Evolutionary conservation across 64 coral and sea anemone genomes (phyloP), one percentile per base, ranked within the genome.

Genomic region (Dendrophyllia cribrosa): DNA sequence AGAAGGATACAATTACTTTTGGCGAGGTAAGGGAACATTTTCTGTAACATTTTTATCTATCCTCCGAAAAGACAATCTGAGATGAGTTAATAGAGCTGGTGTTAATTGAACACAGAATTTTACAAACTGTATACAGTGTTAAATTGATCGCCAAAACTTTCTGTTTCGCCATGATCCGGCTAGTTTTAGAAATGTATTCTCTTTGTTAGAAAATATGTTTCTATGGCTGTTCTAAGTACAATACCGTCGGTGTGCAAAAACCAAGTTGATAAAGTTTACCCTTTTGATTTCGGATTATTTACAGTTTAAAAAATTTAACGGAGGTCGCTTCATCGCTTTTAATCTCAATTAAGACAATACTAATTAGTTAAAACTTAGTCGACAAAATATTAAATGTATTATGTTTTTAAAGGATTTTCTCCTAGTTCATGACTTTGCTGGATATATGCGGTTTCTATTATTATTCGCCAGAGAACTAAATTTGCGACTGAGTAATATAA

Each of bases 261-360:
- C 70, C 14, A 46, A 73, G 70, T 46, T 2, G 7, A 73, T 43
- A 13, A 16, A 19, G 2, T 75, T 68, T 20, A 59, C 43, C 14
- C 34, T 61, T 17, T 5, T n/a, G 44, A 47, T 63, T 63, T 51
- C 14, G 19, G 20, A 84, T 84, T 66, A 83, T 64, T 84, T 24
- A 67, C n/a, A n/a, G 6, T 56, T 56, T 77, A 11, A 77, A 55
- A 82, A 79, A 82, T 47, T n/a, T 63, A 34, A n/a, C 78, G 13
- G 25, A 82, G 44, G 58, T 34, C 1, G 20, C 43, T 12, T 46
- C 8, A 62, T 34, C 13, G 12, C 16, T 10, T 58, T 55, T 50
- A 6, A 4, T 66, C 46, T 84, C 17, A 49, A 49, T n/a, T 50
- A 49, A 17, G 17, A 51, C 16, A 75, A 51, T 75, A 75, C 14